A percentile compares a stretch with the other conserved stretches of the same genome.
These are phyloP conservation scores for Pararge aegeria DNA, from an alignment of 1,140 invertebrate genomes.

Conservation along the genomic window DNA sequence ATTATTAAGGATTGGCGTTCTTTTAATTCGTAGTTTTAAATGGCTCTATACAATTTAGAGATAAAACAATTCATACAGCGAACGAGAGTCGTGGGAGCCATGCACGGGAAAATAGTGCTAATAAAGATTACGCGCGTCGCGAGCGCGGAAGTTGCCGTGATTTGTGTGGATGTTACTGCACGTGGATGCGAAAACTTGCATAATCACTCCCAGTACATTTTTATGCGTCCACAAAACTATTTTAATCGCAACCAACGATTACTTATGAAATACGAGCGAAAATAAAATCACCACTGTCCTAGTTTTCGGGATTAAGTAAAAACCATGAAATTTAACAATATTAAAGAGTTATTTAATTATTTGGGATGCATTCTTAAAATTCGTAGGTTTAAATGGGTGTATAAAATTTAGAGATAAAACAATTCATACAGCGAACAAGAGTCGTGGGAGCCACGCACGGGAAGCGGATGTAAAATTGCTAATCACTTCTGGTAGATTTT, in stretches of 20 bases:
- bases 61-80: not conserved
- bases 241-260: too few relatives aligned
- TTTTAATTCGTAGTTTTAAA: too few relatives aligned
- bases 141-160: not conserved
- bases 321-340: too few relatives aligned
- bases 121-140: not conserved
- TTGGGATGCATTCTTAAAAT: too few relatives aligned
- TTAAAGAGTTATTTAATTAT: too few relatives aligned
- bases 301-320: too few relatives aligned
- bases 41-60: not conserved
- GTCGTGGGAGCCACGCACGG: not conserved
- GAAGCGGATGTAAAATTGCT: not conserved
- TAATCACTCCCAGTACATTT: not conserved
- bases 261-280: too few relatives aligned
- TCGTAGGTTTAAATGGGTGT: not conserved
- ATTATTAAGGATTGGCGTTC: too few relatives aligned
- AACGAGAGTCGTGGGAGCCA: slow-evolving; percentile 1
- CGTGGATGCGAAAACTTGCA: not conserved
- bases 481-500: not conserved
- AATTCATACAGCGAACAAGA: not conserved
- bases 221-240: not conserved
- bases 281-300: too few relatives aligned
- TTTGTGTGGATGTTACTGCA: not conserved
- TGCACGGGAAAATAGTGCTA: not conserved
- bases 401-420: not conserved